Conservation (phyloP, 2,797 vertebrate species). For the Squalus acanthias region DNA sequence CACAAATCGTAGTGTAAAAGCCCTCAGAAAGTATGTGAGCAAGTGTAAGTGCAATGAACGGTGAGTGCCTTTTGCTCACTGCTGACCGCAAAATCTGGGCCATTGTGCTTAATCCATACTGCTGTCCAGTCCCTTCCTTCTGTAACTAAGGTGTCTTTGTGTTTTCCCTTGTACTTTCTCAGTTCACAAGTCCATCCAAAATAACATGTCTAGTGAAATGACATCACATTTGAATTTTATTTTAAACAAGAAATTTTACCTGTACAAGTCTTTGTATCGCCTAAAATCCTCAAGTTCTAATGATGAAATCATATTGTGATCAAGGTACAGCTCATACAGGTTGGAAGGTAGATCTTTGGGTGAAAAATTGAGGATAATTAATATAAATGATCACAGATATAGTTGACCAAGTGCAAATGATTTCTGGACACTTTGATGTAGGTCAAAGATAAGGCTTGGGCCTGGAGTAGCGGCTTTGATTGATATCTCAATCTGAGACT, state of each 20-base stretch:
- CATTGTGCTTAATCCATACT: background rate
- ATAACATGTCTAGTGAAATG: background rate
- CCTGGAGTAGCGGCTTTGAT: background rate
- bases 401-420: background rate
- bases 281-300: conserved; percentile 89
- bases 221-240: background rate
- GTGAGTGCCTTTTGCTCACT: background rate
- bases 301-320: conserved; percentile 85
- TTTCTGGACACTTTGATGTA: background rate
- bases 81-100: background rate
- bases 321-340: conserved; percentile 82
- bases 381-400: background rate
- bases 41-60: background rate
- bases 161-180: background rate
- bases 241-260: conserved; percentile 58
- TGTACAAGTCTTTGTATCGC: conserved; percentile 82
- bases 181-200: background rate
- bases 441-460: background rate
- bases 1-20: background rate
- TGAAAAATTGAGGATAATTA: background rate
- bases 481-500: background rate
- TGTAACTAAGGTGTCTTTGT: background rate
- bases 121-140: background rate
- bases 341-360: conserved; percentile 66
- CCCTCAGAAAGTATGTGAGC: background rate